Conservation (phyloP, 2,888 invertebrate species). For the Litoditis marina region DNA sequence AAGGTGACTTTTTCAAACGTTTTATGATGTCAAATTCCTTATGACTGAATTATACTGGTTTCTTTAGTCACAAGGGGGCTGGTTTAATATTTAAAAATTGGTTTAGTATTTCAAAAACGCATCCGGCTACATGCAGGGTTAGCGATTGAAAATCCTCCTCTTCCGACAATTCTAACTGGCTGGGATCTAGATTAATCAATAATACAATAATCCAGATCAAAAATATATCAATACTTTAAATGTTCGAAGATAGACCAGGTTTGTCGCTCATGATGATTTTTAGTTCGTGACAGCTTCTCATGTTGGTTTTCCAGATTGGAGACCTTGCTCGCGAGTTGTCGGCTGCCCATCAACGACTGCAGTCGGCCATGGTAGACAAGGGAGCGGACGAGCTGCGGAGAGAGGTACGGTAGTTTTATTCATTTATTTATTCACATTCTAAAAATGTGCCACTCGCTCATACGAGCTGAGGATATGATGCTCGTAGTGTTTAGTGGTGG, state of each 20-base stretch:
- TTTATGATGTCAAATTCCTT: not conserved
- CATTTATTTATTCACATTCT: not conserved
- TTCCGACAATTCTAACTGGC: too few relatives aligned
- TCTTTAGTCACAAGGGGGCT: too few relatives aligned
- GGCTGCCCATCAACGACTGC: slow-evolving; percentile 29
- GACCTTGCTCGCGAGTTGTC: slow-evolving; percentile 53
- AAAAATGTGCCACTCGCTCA: too few relatives aligned
- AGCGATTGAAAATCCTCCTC: too few relatives aligned
- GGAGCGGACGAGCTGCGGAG: slow-evolving; percentile 38
- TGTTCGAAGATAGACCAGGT: not conserved
- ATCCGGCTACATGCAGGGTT: too few relatives aligned
- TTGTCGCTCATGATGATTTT: not conserved
- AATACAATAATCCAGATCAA: not conserved
- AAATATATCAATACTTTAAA: not conserved
- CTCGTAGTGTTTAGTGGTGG: too few relatives aligned
- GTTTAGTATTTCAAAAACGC: too few relatives aligned
- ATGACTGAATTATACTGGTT: not conserved
- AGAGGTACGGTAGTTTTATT: slow-evolving; percentile 19
- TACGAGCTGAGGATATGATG: too few relatives aligned
- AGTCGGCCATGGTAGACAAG: slow-evolving; percentile 42
- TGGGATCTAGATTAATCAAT: too few relatives aligned
- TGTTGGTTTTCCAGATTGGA: slow-evolving; percentile 49
- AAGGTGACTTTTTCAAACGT: slow-evolving; percentile 30
- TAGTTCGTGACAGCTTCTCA: too few relatives aligned
- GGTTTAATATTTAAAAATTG: too few relatives aligned